Evolutionary conservation across 2,113 vertebrate genomes (phyloP).

Genomic region (Colossoma macropomum): DNA sequence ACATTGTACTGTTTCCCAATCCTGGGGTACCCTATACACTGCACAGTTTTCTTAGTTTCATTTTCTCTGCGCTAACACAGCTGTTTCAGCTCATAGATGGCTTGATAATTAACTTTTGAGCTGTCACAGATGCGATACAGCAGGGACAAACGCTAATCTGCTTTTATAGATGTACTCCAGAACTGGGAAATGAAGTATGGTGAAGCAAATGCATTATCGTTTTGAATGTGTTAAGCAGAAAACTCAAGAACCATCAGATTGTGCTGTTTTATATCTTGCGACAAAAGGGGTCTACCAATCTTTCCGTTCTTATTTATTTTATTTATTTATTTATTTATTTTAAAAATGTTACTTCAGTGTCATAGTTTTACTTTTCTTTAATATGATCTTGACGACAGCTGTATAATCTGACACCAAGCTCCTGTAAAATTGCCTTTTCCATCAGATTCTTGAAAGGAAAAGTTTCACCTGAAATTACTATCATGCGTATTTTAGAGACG

Average conservation of each 20-base stretch:
- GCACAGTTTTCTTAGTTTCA: not conserved
- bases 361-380: not conserved
- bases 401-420: conserved; percentile 17
- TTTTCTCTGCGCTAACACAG: not conserved
- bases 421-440: conserved; percentile 16
- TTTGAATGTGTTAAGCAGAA: not conserved
- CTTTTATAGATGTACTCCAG: not conserved
- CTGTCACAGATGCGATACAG: not conserved
- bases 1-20: not conserved
- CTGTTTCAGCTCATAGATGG: not conserved
- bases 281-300: conserved; percentile 1
- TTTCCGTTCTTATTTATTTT: not conserved
- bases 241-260: not conserved
- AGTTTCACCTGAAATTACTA: not conserved
- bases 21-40: not conserved
- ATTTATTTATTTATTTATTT: not conserved
- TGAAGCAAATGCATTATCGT: not conserved
- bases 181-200: not conserved
- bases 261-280: not conserved
- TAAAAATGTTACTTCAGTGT: not conserved
- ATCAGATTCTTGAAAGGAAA: not conserved
- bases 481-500: conserved; percentile 23
- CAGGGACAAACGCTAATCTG: not conserved
- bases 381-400: not conserved
- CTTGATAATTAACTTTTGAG: conserved; percentile 7